Base-by-base conservation (phyloP, 2,888 invertebrate genomes). In the Himalopsyche anomala region DNA sequence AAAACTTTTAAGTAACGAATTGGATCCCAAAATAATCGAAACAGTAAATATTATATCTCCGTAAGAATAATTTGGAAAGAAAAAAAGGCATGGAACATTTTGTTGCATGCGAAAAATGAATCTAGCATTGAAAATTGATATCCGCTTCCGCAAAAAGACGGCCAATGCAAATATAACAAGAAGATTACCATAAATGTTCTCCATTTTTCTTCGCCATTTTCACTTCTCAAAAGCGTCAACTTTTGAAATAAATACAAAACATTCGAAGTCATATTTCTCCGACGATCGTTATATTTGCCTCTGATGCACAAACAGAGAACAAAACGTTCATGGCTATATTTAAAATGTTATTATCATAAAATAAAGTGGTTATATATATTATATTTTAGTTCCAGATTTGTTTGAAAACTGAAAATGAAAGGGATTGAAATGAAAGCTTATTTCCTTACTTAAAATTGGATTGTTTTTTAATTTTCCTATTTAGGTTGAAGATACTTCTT, bases 221-320 rank as follows among this genome's bases (percentile, higher is more conserved):
- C 80, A 80, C 80, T 80, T 80, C 80, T 40, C n/a, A 45, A 36
- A 80, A 80, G 45, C 80, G 42, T 80, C 80, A 42, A 45, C 80
- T 80, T 80, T 80, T 19, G 45, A 12, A 80, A 80, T 80, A 80
- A 80, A 80, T 80, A 80, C 80, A 80, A 80, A 80, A 80, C 80
- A 51, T 51, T 45, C 19, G 45, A n/a, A 45, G 42, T 45, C 45
- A 36, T 80, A 80, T 80, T 42, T 80, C 42, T 80, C 9, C 28
- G 80, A 45, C 40, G n/a, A 80, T 80, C 40, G n/a, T 19, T n/a
- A 42, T 3, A 42, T 40, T 80, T 80, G 80, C 28, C 12, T 51
- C 19, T 40, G 28, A n/a, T 45, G 51, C 42, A 80, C 80, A 28
- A 80, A 80, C 80, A 28, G 51, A n/a, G 80, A 80, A 42, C 80